These are phyloP conservation scores for Phataginus tricuspis DNA, from an alignment of 2,797 vertebrate species.

Conservation along the genomic window DNA sequence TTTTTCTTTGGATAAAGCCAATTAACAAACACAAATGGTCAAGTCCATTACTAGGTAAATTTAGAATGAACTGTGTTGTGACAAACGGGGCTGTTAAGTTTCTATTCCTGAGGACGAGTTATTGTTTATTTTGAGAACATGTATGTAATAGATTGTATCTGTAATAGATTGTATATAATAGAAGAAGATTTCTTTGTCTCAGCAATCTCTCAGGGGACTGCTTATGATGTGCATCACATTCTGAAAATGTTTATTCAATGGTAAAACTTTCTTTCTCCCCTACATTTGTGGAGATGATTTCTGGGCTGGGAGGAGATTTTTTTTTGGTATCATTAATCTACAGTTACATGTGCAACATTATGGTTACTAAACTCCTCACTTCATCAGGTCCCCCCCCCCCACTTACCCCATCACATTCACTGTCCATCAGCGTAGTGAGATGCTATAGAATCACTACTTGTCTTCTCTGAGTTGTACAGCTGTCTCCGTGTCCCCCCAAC, in stretches of 20 bases:
- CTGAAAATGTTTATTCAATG: neutral
- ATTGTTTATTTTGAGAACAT: neutral
- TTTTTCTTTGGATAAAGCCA: neutral
- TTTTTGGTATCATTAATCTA: too few relatives aligned
- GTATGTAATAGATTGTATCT: neutral
- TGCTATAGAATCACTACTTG: too few relatives aligned
- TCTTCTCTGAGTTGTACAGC: too few relatives aligned
- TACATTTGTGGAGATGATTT: neutral
- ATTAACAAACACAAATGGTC: neutral
- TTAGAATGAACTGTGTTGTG: neutral
- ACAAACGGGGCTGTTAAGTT: neutral
- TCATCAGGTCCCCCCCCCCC: too few relatives aligned
- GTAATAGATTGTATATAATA: too few relatives aligned
- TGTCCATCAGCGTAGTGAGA: too few relatives aligned
- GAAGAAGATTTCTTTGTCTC: neutral
- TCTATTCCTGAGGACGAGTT: neutral
- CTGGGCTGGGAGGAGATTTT: neutral
- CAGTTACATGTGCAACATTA: too few relatives aligned
- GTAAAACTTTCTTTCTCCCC: neutral
- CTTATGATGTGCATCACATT: neutral
- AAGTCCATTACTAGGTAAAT: neutral
- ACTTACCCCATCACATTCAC: too few relatives aligned
- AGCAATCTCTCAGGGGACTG: neutral
- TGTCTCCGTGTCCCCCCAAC: too few relatives aligned
- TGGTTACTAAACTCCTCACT: too few relatives aligned